A percentile compares a stretch with the other conserved stretches of the same genome.
Evolutionary conservation across 2,113 vertebrate species (phyloP).

Genomic region (Amphilophus citrinellus): DNA sequence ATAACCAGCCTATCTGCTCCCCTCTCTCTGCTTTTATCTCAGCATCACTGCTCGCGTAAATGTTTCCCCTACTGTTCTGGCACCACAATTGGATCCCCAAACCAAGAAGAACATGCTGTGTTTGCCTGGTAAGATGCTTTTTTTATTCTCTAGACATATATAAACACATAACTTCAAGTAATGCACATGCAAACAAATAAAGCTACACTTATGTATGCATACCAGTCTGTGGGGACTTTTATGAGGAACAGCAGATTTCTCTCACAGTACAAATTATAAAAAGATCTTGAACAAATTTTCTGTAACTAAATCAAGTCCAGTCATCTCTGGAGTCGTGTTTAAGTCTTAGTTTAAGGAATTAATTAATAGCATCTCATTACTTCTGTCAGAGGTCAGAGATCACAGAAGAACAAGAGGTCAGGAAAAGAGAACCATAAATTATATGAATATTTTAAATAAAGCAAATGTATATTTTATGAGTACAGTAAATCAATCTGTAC

Average conservation of each 20-base stretch:
- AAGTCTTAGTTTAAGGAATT: background rate
- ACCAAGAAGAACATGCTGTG: slow-evolving; percentile 21
- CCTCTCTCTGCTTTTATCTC: slow-evolving; percentile 49
- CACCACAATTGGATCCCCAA: slow-evolving; percentile 44
- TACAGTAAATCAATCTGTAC: no score
- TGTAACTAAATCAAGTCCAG: background rate
- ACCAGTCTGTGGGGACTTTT: background rate
- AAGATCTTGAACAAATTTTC: background rate
- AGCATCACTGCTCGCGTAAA: slow-evolving; percentile 40
- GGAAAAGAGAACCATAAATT: background rate
- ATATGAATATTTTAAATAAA: background rate
- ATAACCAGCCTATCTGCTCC: slow-evolving; percentile 15
- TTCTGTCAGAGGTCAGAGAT: background rate
- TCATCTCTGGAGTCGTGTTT: background rate
- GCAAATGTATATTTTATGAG: background rate
- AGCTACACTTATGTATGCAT: background rate
- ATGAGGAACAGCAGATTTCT: background rate
- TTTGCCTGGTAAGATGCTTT: background rate
- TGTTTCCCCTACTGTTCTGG: slow-evolving; percentile 48
- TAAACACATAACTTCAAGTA: slow-evolving; percentile 4
- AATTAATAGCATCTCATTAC: background rate
- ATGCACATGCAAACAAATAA: background rate
- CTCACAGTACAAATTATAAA: background rate
- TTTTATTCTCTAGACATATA: background rate
- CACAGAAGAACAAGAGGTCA: background rate